Base-by-base conservation (phyloP, 2,113 vertebrate species). In the Phyllopteryx taeniolatus region DNA sequence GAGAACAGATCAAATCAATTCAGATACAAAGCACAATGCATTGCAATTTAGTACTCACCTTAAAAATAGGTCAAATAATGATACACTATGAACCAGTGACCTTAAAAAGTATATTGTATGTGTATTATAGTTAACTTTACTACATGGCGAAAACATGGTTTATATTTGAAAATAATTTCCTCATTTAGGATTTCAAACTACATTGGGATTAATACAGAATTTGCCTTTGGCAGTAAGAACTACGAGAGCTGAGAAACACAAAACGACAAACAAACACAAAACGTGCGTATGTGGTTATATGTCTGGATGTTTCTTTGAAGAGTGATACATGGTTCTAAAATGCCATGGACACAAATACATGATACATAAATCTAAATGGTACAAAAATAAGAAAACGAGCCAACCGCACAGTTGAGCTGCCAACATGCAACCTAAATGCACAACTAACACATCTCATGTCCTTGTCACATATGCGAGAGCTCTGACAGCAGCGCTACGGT, bases 371-470 rank as follows among this genome's bases (percentile, higher is more conserved):
- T 81, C 70, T 42, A 67, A 60, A 75, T 17, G 35, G 49, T 2
- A 74, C n/a, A 73, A 69, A 72, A 77, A 78, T 53, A 79, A 72
- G 60, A 54, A 81, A 83, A 71, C 0, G 67, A 64, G 68, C 69
- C 68, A 62, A 57, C 27, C 77, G 63, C 68, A 35, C 63, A 69
- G 68, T 73, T 12, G 67, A 42, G 61, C 70, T 15, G 66, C 65
- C 72, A 72, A 54, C 56, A 73, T 19, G 20, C 60, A 70, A 47
- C 42, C 33, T 63, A 72, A 57, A 66, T 22, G 72, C 60, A 65
- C 84, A 77, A 84, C 83, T 67, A 60, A 33, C 78, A 33, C 80
- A 53, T 81, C 77, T 81, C 67, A 7, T 68, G 83, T 87, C 85
- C 84, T 85, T 86, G 87, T 81, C 80, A 47, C 31, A 35, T 79